Evolutionary conservation across 2,888 invertebrate species (phyloP), one percentile per base, ranked within the genome.

Genomic region (Spodoptera littoralis): DNA sequence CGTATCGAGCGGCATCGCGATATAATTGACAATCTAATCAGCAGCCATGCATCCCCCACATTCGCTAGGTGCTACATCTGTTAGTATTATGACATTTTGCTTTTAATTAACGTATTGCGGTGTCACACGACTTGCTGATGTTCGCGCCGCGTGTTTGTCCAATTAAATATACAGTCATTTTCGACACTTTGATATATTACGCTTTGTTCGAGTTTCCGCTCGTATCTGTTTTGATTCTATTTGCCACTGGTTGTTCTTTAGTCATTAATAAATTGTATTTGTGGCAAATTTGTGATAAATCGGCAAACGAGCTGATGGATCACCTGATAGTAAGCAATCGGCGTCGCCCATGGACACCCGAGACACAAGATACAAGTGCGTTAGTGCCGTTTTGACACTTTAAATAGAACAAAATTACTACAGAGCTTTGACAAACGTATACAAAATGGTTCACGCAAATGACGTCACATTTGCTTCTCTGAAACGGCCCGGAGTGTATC

Each of bases 41-140:
- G n/a, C 57, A 60, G 13, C 50, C 54, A 42, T 45, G 53, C 59
- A 5, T 51, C 54, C 44, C 59, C 8, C 51, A 51, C 42, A 50
- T 43, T 59, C 52, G 27, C 22, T 43, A 18, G 12, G 22, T 11
- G 42, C 9, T 60, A 41, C 18, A n/a, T n/a, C 59, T 57, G 59
- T 48, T 49, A 49, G 42, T 50, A 69, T 69, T 76, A 71, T 65
- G 58, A 76, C 80, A 77, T 74, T 74, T 66, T 44, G 50, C 58
- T 61, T 76, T 76, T 79, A 77, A 81, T 79, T 65, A 78, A 74
- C 72, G 72, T 60, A 62, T 63, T 53, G 74, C 46, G 75, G 66
- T 45, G 49, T 42, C 58, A 48, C 53, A 46, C 56, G 50, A 60
- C 69, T 45, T 24, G 64, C 27, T 51, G 13, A 8, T 51, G 57